Percentiles rank a stretch among this genome's conserved stretches.
Evolutionary conservation across 1,140 invertebrate genomes (phyloP).

Genomic region (Papilio polyxenes): DNA sequence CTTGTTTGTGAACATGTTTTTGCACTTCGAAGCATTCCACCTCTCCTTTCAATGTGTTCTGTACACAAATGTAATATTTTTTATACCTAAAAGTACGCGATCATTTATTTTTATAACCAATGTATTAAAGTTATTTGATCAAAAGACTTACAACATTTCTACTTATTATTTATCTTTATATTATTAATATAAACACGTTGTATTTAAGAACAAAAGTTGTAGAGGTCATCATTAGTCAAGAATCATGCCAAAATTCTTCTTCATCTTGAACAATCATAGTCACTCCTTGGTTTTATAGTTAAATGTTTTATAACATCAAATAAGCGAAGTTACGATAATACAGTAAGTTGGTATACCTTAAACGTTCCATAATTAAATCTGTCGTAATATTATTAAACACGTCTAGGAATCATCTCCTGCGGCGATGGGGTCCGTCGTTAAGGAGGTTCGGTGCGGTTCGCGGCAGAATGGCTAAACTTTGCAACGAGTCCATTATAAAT

Average conservation of each 20-base stretch:
- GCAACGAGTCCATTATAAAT: constrained; percentile 80
- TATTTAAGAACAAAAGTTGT: background rate
- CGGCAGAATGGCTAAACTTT: constrained; percentile 77
- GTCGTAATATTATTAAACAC: constrained; percentile 81
- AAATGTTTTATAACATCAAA: constrained; percentile 45
- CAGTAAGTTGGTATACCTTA: constrained; percentile 68
- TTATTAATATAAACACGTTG: too few species aligned
- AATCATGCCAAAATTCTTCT: background rate
- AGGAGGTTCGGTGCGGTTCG: constrained; percentile 72
- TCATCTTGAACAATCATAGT: background rate
- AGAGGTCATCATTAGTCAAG: background rate
- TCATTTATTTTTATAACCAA: too few species aligned
- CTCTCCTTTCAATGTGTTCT: constrained; percentile 7
- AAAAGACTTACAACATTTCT: too few species aligned
- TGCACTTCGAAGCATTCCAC: constrained; percentile 38
- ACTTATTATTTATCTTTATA: background rate
- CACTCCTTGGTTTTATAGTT: constrained; percentile 37
- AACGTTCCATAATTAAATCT: constrained; percentile 80
- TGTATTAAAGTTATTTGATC: too few species aligned
- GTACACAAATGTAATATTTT: constrained; percentile 8
- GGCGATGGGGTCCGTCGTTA: constrained; percentile 78
- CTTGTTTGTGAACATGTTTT: constrained; percentile 41
- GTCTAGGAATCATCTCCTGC: constrained; percentile 79
- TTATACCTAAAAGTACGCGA: background rate
- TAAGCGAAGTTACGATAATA: constrained; percentile 65